phyloP scores from a whole-genome alignment of 2,113 vertebrate species.

The Notothenia coriiceps region DNA sequence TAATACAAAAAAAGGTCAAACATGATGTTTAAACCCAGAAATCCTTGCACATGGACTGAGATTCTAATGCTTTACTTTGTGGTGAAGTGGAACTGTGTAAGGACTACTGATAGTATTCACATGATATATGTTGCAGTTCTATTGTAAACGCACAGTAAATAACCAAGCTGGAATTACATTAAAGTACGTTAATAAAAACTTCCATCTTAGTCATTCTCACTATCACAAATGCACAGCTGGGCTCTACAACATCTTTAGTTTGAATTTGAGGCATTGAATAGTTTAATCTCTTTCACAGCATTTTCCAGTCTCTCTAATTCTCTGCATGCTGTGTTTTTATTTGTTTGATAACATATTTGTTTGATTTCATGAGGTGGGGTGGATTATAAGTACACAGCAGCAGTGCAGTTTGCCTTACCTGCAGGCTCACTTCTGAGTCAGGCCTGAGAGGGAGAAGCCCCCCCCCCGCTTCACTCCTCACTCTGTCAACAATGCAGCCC shows the following conservation, averaged over 20 bases:
- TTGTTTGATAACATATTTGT: conserved; percentile 11
- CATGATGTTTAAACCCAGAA: neutral
- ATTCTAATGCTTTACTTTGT: neutral
- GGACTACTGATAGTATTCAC: neutral
- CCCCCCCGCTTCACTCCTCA: conserved; percentile 10
- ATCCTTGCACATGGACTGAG: neutral
- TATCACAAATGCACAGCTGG: conserved; percentile 34
- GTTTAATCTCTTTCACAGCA: conserved; percentile 16
- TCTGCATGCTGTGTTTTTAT: conserved; percentile 18
- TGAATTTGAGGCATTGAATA: neutral
- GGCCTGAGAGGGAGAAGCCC: conserved; percentile 17
- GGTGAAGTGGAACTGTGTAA: no score
- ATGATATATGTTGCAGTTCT: conserved; percentile 11
- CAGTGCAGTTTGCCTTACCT: conserved; percentile 27
- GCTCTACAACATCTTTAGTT: conserved; percentile 5
- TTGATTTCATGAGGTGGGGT: conserved; percentile 9
- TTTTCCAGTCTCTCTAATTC: conserved; percentile 8
- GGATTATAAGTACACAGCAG: conserved; percentile 21
- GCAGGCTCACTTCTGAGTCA: conserved; percentile 35
- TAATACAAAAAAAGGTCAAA: neutral
- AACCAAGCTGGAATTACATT: conserved; percentile 16
- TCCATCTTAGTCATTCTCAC: neutral
- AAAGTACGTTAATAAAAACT: conserved; percentile 28
- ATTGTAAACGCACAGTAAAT: conserved; percentile 19
- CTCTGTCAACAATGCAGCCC: conserved; percentile 27